Base-by-base conservation (phyloP, 2,113 vertebrate species). In the Oenanthe oenanthe region DNA sequence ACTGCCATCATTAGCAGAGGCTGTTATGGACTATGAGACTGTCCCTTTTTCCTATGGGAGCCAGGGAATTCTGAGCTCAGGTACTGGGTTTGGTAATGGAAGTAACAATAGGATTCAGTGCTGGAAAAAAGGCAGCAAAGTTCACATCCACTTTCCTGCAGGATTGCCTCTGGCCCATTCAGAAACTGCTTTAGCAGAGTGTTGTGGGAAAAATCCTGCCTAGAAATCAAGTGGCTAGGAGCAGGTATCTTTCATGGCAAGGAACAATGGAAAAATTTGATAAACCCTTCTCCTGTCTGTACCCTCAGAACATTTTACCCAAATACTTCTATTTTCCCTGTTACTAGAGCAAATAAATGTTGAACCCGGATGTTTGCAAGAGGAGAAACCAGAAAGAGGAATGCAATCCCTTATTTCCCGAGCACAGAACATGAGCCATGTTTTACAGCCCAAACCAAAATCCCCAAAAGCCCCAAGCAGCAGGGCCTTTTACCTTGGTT, bases 401-500 rank as follows among this genome's bases (percentile, higher is more conserved):
- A 82, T 50, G 24, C 60, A 60, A 82, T 34, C 65, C 14, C 65
- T 43, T 70, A 54, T 43, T 78, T 92, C 71, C 76, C 48, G 9
- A 68, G 58, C 74, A 88, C 84, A 84, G 48, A 96, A 95, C 12
- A 63, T 1, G 20, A 61, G 26, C 67, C 26, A 24, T 28, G 28
- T 60, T 85, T 79, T 70, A 70, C 3, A 38, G 88, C 73, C 21
- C 56, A 40, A 66, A 92, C 42, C 31, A 51, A 63, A 93, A 40
- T 12, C 40, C 40, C 40, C 40, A 15, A 42, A 42, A 80, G 72
- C 53, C 29, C 17, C 43, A 70, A 92, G 77, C 67, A 20, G 32
- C 70, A 25, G 45, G 42, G 50, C 71, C 66, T 91, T 40, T 96
- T 98, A 99, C 99, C 99, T 99, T 99, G 99, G 96, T 99, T 99